Base-by-base conservation (phyloP, 2,113 vertebrate species). In the Phoxinus phoxinus region DNA sequence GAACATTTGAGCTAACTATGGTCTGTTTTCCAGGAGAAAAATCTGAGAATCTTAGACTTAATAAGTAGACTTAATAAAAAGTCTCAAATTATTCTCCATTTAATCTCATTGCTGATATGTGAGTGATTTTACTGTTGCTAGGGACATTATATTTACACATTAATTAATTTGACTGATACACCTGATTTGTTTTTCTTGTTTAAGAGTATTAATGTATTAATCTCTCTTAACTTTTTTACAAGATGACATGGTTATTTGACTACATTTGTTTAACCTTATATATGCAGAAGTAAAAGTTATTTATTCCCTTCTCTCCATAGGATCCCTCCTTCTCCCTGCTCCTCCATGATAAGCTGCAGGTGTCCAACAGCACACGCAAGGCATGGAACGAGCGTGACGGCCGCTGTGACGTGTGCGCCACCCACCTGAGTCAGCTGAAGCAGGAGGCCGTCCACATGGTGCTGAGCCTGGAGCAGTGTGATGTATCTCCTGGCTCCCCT, bases 371-470 rank as follows among this genome's bases (percentile, higher is more conserved):
- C 82, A 97, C 96, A 58, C 94, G 97, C 56, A 97, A 97, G 87
- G 97, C 98, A 0, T 99, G 98, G 98, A 98, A 97, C 0, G 98
- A 99, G 87, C 96, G 94, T 17, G 98, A 99, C 93, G 97, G 97
- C 87, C 96, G 98, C 85, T 99, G 98, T 79, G 97, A 99, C 0
- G 95, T 98, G 58, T 99, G 98, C 41, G 94, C 96, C 87, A 98
- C 98, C 0, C 97, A 98, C 92, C 94, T 99, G 90, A 98, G 96
- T 90, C 97, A 98, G 91, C 88, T 99, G 86, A 99, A 99, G 93
- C 98, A 99, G 93, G 98, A 99, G 92, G 98, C 98, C 2, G 95
- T 99, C 86, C 98, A 96, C 90, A 96, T 98, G 96, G 97, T 99
- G 88, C 94, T 99, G 84, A 95, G 96, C 25, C 94, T 96, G 0